phyloP scores from a whole-genome alignment of 2,797 vertebrate genomes.

The Pipistrellus nathusii region DNA sequence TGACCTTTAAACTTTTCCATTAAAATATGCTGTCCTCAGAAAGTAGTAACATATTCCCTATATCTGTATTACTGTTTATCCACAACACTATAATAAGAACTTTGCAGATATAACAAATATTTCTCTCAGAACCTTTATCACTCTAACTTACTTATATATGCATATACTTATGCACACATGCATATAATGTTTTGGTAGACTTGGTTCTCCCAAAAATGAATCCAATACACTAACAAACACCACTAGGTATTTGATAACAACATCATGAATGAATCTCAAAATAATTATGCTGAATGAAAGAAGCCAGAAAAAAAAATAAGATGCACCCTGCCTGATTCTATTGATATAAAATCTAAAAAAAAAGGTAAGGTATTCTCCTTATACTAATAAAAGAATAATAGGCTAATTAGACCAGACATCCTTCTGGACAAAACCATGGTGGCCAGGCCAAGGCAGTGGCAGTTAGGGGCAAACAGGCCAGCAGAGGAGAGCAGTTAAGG shows the following conservation, averaged over 20 bases:
- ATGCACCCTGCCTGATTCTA: neutral
- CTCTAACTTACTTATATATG: neutral
- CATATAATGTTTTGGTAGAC: neutral
- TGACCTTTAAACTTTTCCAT: neutral
- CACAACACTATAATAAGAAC: neutral
- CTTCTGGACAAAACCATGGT: too few relatives aligned
- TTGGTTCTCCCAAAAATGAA: constrained; percentile 36
- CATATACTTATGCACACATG: neutral
- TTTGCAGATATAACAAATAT: neutral
- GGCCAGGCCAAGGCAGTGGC: too few relatives aligned
- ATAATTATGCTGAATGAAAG: constrained; percentile 27
- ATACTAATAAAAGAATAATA: too few relatives aligned
- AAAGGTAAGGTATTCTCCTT: neutral
- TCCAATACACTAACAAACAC: neutral
- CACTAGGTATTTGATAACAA: neutral
- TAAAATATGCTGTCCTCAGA: neutral
- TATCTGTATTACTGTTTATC: neutral
- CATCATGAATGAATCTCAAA: neutral
- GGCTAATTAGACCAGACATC: too few relatives aligned
- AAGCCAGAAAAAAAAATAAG: neutral
- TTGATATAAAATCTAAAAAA: constrained; percentile 5
- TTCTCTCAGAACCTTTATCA: constrained; percentile 2
- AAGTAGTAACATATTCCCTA: neutral
- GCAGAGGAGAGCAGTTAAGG: too few relatives aligned
- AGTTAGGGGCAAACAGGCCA: too few relatives aligned